Conservation (phyloP, 2,113 vertebrate genomes). For the Blennius ocellaris region DNA sequence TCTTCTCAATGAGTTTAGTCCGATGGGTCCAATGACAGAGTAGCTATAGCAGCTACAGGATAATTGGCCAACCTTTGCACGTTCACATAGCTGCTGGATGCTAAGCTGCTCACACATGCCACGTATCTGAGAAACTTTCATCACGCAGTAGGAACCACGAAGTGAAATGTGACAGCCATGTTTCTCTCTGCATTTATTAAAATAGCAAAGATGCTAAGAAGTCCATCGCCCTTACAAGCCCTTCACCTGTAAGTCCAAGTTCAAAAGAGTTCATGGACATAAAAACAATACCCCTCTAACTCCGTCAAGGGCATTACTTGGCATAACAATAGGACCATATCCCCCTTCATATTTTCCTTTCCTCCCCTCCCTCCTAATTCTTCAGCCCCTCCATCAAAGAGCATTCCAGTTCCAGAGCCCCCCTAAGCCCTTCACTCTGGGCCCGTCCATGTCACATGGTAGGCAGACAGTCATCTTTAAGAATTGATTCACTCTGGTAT, state of each 20-base stretch:
- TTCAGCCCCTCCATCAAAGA: constrained; percentile 81
- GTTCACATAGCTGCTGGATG: constrained; percentile 19
- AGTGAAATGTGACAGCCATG: constrained; percentile 19
- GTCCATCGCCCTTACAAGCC: constrained; percentile 24
- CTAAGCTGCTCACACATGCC: constrained; percentile 35
- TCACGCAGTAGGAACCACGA: constrained; percentile 26
- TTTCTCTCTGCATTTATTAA: constrained; percentile 6
- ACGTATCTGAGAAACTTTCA: constrained; percentile 46
- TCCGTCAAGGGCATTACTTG: constrained; percentile 82
- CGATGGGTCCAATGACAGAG: constrained; percentile 10
- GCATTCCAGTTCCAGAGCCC: constrained; percentile 82
- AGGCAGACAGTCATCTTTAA: constrained; percentile 84
- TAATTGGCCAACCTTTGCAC: constrained; percentile 58
- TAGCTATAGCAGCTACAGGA: constrained; percentile 14
- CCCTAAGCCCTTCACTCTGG: constrained; percentile 78
- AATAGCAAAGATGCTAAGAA: constrained; percentile 46
- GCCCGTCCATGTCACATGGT: constrained; percentile 77
- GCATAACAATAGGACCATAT: constrained; percentile 79
- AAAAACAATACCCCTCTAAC: constrained; percentile 75
- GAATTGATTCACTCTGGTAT: constrained; percentile 85
- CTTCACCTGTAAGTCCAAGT: constrained; percentile 53
- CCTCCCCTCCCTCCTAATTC: constrained; percentile 80
- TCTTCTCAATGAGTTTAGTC: constrained; percentile 32
- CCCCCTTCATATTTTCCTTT: constrained; percentile 78
- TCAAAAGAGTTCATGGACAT: constrained; percentile 68